phyloP scores from a whole-genome alignment of 2,113 vertebrate species.

The Globicephala melas region DNA sequence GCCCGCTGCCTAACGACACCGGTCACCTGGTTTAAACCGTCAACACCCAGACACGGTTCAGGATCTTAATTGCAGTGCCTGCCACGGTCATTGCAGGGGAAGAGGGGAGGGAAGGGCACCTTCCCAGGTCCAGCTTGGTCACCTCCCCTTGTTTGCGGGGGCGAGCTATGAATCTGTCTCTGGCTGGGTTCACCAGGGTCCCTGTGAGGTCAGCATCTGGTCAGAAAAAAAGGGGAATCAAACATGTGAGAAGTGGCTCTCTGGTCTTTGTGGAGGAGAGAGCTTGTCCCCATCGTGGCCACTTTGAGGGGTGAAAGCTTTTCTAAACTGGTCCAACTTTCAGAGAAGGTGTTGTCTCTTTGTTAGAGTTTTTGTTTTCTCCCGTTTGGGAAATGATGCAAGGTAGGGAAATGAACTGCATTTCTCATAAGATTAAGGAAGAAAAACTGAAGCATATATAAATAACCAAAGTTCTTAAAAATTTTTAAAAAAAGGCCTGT shows the following conservation, averaged over 20 bases:
- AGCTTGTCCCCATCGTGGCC: background rate
- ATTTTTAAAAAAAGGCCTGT: background rate
- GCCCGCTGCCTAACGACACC: background rate
- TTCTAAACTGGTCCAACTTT: background rate
- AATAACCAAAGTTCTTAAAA: background rate
- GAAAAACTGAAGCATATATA: background rate
- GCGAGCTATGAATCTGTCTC: background rate
- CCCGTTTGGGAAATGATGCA: background rate
- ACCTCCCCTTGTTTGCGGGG: background rate
- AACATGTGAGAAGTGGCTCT: no score
- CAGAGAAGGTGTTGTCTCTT: background rate
- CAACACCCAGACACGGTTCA: background rate
- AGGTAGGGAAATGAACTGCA: background rate
- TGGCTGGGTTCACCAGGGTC: background rate
- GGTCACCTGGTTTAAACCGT: background rate
- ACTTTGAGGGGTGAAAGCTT: background rate
- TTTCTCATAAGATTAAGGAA: background rate
- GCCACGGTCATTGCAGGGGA: no score
- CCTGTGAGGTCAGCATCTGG: background rate
- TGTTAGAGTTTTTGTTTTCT: background rate
- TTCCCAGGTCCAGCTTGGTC: background rate
- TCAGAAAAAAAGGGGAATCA: background rate
- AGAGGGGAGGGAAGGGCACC: no score
- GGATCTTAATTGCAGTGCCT: background rate
- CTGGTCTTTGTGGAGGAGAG: background rate